A percentile compares a stretch with the other conserved stretches of the same genome.
These are phyloP conservation scores for Gobio occitaniae DNA, from an alignment of 2,797 vertebrate genomes.

Conservation along the genomic window DNA sequence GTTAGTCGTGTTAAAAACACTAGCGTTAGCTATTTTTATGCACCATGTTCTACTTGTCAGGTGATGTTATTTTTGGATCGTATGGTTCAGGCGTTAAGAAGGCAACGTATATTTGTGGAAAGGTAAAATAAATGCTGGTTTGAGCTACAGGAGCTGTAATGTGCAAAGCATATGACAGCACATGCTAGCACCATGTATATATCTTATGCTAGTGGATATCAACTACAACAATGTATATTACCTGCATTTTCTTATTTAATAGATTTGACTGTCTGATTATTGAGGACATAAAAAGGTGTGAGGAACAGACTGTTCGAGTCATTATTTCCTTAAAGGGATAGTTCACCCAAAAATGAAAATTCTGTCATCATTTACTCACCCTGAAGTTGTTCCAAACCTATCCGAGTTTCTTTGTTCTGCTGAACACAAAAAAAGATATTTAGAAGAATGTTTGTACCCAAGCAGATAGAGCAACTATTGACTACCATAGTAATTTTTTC, in stretches of 20 bases:
- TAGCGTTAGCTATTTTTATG: slow-evolving; percentile 34
- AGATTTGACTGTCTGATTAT: background rate
- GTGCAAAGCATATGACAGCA: background rate
- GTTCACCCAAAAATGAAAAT: too few species aligned
- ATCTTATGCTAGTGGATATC: background rate
- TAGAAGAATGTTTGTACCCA: too few species aligned
- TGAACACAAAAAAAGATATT: too few species aligned
- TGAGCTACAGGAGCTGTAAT: background rate
- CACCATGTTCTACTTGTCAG: slow-evolving; percentile 16
- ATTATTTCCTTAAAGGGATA: background rate
- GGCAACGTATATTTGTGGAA: slow-evolving; percentile 8
- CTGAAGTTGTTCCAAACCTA: too few species aligned
- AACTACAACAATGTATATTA: background rate
- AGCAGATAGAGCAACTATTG: too few species aligned
- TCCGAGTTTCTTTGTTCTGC: too few species aligned
- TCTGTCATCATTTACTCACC: too few species aligned
- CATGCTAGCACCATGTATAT: background rate
- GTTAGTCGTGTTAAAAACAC: slow-evolving; percentile 8
- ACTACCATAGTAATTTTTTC: too few species aligned
- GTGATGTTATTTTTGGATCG: background rate
- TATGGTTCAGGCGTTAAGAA: background rate
- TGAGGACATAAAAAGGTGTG: background rate
- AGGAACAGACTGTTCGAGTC: background rate
- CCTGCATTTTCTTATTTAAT: background rate
- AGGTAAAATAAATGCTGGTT: slow-evolving; percentile 13